phyloP scores from a whole-genome alignment of 2,888 invertebrate genomes.

The Troides aeacus region DNA sequence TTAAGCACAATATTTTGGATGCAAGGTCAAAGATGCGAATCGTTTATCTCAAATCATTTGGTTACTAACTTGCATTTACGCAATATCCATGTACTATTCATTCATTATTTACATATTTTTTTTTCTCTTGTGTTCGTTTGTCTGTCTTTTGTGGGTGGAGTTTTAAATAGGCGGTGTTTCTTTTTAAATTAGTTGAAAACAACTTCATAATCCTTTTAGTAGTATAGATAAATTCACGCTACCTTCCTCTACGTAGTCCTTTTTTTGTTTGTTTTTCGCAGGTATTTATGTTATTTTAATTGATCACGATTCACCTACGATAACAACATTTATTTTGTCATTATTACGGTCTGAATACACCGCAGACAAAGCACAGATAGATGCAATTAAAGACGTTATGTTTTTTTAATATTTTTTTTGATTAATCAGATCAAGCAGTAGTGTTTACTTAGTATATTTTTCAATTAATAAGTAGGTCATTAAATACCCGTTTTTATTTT shows the following conservation, averaged over 20 bases:
- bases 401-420: no score
- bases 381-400: no score
- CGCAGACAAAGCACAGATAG: no score
- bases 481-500: no score
- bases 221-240: background rate
- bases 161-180: background rate
- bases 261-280: background rate
- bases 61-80: conserved; percentile 54
- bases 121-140: conserved; percentile 59
- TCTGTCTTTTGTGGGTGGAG: conserved; percentile 3
- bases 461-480: no score
- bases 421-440: no score
- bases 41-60: conserved; percentile 46
- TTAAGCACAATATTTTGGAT: background rate
- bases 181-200: background rate
- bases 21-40: conserved; percentile 70
- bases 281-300: conserved; percentile 19
- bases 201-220: background rate
- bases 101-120: conserved; percentile 45
- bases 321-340: conserved; percentile 3
- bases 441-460: no score
- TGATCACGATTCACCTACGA: conserved; percentile 25
- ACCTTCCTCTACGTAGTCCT: background rate
- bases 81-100: conserved; percentile 64
- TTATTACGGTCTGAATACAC: background rate